Conservation (phyloP, 1,140 invertebrate genomes). For the Drosophila sechellia region DNA sequence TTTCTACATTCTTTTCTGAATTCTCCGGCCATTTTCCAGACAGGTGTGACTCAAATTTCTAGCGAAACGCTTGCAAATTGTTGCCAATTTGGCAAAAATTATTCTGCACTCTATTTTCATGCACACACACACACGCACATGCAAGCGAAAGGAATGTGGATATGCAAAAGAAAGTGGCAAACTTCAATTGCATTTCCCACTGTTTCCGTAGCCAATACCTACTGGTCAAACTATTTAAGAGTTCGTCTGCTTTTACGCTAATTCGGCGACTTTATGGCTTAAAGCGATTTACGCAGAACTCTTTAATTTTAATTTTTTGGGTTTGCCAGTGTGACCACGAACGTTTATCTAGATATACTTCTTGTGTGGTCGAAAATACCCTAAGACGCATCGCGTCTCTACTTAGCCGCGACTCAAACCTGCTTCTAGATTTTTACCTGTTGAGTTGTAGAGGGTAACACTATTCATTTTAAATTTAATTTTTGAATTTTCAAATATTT, state of each 20-base stretch:
- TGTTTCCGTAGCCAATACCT: not conserved
- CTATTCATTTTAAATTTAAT: not conserved
- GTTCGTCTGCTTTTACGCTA: not conserved
- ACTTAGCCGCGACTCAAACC: not conserved
- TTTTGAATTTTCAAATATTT: not conserved
- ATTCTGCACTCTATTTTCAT: conserved; percentile 56
- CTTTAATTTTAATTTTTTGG: conserved; percentile 8
- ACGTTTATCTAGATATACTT: conserved; percentile 7
- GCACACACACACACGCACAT: conserved; percentile 41
- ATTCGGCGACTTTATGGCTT: not conserved
- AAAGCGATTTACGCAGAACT: not conserved
- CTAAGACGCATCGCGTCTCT: not conserved
- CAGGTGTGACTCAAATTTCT: conserved; percentile 63
- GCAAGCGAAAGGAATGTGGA: conserved; percentile 58
- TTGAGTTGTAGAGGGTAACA: not conserved
- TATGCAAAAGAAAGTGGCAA: conserved; percentile 46
- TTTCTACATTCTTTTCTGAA: conserved; percentile 3
- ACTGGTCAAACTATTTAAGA: not conserved
- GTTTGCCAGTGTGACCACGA: conserved; percentile 7
- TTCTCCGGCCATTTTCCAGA: conserved; percentile 12
- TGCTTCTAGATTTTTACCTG: not conserved
- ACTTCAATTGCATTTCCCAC: too few species aligned
- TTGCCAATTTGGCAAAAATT: conserved; percentile 78
- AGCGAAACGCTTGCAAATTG: conserved; percentile 30
- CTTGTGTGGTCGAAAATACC: not conserved